A percentile compares a stretch with the other conserved stretches of the same genome.
Evolutionary conservation across 2,113 vertebrate genomes (phyloP).

Genomic region (Puntigrus tetrazona): DNA sequence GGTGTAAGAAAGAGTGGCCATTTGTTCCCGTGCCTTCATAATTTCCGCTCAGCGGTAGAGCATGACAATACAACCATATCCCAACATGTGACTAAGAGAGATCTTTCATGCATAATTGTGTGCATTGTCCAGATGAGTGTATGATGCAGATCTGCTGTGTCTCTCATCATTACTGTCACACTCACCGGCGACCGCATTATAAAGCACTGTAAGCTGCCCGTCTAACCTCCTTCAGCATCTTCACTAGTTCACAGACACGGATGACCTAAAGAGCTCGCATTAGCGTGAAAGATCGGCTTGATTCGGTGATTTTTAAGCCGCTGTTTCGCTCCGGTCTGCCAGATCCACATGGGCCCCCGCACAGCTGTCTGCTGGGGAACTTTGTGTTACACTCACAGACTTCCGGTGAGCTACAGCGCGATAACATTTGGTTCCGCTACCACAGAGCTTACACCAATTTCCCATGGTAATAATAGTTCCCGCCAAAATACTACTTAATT

Average conservation of each 20-base stretch:
- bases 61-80: not conserved
- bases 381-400: not conserved
- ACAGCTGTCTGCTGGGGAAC: constrained; percentile 4
- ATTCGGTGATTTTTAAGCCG: not conserved
- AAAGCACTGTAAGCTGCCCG: constrained; percentile 74
- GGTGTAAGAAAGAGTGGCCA: not conserved
- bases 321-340: not conserved
- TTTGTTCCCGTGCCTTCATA: not conserved
- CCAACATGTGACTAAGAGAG: not conserved
- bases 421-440: not conserved
- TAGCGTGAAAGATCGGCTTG: not conserved
- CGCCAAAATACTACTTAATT: not conserved
- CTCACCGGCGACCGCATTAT: constrained; percentile 77
- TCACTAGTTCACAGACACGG: constrained; percentile 14
- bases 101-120: too few relatives aligned
- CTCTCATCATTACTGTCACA: not conserved
- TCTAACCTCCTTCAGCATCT: constrained; percentile 74
- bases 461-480: not conserved
- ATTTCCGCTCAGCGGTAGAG: not conserved
- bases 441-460: not conserved
- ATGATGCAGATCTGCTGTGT: constrained; percentile 19
- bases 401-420: not conserved
- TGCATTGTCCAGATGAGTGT: not conserved
- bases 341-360: constrained; percentile 27
- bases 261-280: not conserved